Base-by-base conservation (phyloP, 2,797 vertebrate species). In the Selene dorsalis region DNA sequence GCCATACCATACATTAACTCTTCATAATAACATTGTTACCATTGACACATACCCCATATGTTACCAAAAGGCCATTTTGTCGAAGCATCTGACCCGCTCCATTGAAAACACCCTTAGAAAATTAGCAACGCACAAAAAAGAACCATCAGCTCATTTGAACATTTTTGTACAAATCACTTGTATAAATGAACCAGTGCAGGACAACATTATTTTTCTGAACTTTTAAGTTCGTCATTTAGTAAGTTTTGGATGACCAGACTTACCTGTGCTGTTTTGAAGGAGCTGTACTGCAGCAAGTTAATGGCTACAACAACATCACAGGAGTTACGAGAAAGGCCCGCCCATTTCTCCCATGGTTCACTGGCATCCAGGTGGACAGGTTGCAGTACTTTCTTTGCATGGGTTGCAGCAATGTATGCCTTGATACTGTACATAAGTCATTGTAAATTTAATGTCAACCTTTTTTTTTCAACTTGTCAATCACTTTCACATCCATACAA, bases 221-320 rank as follows among this genome's bases (percentile, higher is more conserved):
- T 4, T 14, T 5, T 39, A 24, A 55, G 16, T 26, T 39, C 7
- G 35, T 0, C 3, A 52, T n/a, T 0, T 63, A 10, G 8, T 13
- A 69, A 1, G 12, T 72, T 20, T 17, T 24, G 18, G 3, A 22
- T 14, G 4, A 57, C 0, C 5, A 22, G 16, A 0, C 67, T 2
- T 80, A 94, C 95, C 92, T 94, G 84, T 68, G 91, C 91, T 55
- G 93, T 94, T 84, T 87, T 89, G 73, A 94, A 94, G 43, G 92
- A 70, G 77, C 92, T 94, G 84, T 94, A 93, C 16, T 95, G 94
- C 35, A 95, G 84, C 77, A 95, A 39, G 45, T 95, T 95, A 56
- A 95, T 92, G 39, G 92, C 91, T 30, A 94, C 20, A 14, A 95
- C 84, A 62, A 93, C 22, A 2, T 94, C 94, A 82, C 93, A 95